Percentiles rank a stretch among this genome's conserved stretches.
phyloP scores from a whole-genome alignment of 2,113 vertebrate species.

The Sturnus vulgaris region DNA sequence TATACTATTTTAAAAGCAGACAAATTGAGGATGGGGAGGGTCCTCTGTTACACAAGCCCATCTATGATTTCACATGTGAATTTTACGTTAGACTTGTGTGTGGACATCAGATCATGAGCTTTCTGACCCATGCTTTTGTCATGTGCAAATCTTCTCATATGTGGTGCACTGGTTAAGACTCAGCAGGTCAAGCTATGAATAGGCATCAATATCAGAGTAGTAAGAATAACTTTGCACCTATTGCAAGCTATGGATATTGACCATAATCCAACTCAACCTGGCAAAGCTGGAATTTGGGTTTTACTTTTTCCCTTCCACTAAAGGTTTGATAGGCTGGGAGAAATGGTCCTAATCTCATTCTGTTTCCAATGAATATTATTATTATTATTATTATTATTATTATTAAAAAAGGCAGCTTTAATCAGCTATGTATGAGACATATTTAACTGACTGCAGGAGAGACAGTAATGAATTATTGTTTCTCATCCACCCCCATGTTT shows the following conservation, averaged over 20 bases:
- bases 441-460: not conserved
- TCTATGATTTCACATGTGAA: not conserved
- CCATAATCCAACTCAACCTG: not conserved
- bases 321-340: not conserved
- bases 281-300: not conserved
- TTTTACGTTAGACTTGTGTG: not conserved
- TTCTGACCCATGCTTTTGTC: not conserved
- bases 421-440: not conserved
- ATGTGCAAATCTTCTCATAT: not conserved
- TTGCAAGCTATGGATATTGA: not conserved
- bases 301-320: not conserved
- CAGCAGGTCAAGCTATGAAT: not conserved
- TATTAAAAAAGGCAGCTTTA: not conserved
- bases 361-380: not conserved
- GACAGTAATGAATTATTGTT: conserved; percentile 4
- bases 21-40: not conserved
- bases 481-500: not conserved
- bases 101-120: not conserved
- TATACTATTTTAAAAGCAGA: not conserved
- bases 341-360: not conserved
- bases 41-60: accelerated
- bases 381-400: not conserved
- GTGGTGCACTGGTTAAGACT: not conserved
- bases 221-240: not conserved
- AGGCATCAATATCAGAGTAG: not conserved